Evolutionary conservation across 64 coral and sea anemone species (phyloP).

Genomic region (Montipora foliosa): DNA sequence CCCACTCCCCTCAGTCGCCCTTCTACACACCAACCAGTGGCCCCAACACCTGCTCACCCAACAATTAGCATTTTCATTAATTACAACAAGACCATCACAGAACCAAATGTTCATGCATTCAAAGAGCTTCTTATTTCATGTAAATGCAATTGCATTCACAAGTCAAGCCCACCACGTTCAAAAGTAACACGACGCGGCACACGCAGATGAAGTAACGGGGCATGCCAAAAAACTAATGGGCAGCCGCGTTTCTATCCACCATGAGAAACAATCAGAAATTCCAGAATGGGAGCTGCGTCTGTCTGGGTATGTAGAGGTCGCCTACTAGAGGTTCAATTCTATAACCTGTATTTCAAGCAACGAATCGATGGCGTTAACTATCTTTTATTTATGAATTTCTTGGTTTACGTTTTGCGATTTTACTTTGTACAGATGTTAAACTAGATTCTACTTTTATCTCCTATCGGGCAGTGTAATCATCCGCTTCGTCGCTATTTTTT

Average conservation of each 20-base stretch:
- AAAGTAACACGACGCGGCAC: neutral
- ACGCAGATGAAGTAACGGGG: too few relatives aligned
- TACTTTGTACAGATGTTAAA: too few relatives aligned
- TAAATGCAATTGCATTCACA: neutral
- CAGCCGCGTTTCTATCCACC: neutral
- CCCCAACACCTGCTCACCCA: neutral
- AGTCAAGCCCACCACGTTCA: neutral
- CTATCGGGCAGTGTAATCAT: too few relatives aligned
- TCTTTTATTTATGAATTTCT: too few relatives aligned
- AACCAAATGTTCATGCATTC: conserved; percentile 33
- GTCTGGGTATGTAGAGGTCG: conserved; percentile 21
- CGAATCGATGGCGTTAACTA: too few relatives aligned
- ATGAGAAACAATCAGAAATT: neutral
- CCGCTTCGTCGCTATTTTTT: neutral
- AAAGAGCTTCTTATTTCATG: neutral
- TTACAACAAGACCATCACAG: neutral
- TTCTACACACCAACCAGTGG: too few relatives aligned
- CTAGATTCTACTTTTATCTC: too few relatives aligned
- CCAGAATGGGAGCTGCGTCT: neutral
- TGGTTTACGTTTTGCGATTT: too few relatives aligned
- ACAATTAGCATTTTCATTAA: conserved; percentile 48
- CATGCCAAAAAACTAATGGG: neutral
- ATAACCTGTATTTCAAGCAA: neutral
- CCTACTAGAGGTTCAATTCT: neutral
- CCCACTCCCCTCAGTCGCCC: too few relatives aligned